These are phyloP conservation scores for Vulpes ferrilata DNA, from an alignment of 2,113 vertebrate genomes.

Conservation along the genomic window DNA sequence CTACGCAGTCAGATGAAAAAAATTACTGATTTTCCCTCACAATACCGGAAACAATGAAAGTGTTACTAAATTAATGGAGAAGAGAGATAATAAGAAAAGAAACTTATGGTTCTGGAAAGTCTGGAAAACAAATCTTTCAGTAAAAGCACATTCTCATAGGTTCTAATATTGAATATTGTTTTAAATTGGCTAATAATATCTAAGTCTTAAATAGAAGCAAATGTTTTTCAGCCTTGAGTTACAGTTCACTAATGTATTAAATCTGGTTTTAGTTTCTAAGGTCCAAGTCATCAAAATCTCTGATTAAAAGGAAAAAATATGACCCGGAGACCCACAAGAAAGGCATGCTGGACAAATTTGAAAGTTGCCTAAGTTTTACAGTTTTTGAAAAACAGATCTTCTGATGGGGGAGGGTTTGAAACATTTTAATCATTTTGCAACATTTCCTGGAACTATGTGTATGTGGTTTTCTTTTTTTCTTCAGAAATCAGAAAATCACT, in stretches of 20 bases:
- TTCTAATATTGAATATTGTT: neutral
- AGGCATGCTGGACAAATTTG: neutral
- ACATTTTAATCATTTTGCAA: slow-evolving; percentile 70
- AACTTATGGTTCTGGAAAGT: slow-evolving; percentile 20
- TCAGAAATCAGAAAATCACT: neutral
- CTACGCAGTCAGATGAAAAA: neutral
- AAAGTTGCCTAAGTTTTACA: slow-evolving; percentile 44
- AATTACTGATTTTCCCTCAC: neutral
- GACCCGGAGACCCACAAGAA: neutral
- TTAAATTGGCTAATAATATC: neutral
- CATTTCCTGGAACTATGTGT: slow-evolving; percentile 57
- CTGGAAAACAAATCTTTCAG: slow-evolving; percentile 4
- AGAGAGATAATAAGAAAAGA: neutral
- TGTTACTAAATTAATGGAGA: neutral
- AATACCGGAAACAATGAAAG: slow-evolving; percentile 47
- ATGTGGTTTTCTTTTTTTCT: neutral
- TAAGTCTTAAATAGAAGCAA: slow-evolving; percentile 13
- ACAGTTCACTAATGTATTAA: neutral
- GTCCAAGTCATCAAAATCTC: neutral
- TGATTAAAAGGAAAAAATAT: neutral
- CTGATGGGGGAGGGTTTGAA: slow-evolving; percentile 40
- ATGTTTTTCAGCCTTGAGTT: slow-evolving; percentile 4
- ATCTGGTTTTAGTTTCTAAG: slow-evolving; percentile 38
- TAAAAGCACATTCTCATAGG: neutral
- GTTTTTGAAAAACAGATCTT: slow-evolving; percentile 59